These are phyloP conservation scores for Chironomus tepperi DNA, from an alignment of 1,140 invertebrate species.

Conservation along the genomic window DNA sequence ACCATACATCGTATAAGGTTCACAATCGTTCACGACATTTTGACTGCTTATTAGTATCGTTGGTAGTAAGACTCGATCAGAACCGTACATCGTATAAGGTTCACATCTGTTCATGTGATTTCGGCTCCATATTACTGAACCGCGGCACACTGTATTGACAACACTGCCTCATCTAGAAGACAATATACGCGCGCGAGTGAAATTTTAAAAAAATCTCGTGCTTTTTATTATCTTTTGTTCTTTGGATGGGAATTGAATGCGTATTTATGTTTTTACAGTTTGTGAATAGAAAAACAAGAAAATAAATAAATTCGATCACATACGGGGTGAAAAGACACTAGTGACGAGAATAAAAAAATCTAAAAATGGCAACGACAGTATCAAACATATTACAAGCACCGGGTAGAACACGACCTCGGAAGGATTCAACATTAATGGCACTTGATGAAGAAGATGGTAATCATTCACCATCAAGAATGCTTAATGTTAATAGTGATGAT, in stretches of 20 bases:
- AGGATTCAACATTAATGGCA: slow-evolving; percentile 41
- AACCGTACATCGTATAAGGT: too few species aligned
- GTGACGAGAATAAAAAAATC: not conserved
- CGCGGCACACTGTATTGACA: too few species aligned
- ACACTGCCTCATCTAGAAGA: too few species aligned
- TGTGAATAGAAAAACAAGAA: not conserved
- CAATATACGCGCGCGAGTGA: too few species aligned
- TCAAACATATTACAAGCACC: slow-evolving; percentile 19
- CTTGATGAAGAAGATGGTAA: slow-evolving; percentile 38
- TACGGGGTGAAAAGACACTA: not conserved
- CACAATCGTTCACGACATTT: too few species aligned
- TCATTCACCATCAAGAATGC: slow-evolving; percentile 27
- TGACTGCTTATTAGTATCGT: too few species aligned
- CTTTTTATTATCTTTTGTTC: too few species aligned
- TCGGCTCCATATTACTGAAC: too few species aligned
- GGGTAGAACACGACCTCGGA: slow-evolving; percentile 38
- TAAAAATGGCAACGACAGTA: slow-evolving; percentile 8
- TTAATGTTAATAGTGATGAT: slow-evolving; percentile 26
- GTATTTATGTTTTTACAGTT: slow-evolving; percentile 9
- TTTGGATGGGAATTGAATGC: not conserved
- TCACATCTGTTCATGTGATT: too few species aligned
- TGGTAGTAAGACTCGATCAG: too few species aligned
- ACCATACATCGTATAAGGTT: too few species aligned
- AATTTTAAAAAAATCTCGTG: too few species aligned
- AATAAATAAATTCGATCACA: not conserved